phyloP scores from a whole-genome alignment of 2,113 vertebrate genomes.

The Antennarius striatus region DNA sequence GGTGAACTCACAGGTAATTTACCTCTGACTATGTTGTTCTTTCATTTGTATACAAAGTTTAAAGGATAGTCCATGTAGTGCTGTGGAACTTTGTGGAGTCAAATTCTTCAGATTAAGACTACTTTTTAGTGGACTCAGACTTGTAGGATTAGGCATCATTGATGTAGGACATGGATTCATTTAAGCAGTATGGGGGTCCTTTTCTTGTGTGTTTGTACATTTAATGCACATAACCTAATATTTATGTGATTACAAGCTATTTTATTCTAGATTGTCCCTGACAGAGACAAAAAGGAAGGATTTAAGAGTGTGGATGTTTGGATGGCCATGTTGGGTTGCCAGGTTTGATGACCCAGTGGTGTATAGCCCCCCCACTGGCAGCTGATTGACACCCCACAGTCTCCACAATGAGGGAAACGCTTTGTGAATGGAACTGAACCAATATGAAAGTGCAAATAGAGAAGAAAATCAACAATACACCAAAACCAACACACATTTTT shows the following conservation, averaged over 20 bases:
- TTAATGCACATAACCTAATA: slow-evolving; percentile 71
- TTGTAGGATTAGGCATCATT: too few species aligned
- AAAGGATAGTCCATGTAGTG: too few species aligned
- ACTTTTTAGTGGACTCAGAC: too few species aligned
- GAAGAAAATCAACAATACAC: slow-evolving; percentile 22
- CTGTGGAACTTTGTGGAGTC: too few species aligned
- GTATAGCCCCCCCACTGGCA: slow-evolving; percentile 31
- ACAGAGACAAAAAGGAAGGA: slow-evolving; percentile 26
- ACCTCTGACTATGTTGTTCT: too few species aligned
- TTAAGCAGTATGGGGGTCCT: too few species aligned
- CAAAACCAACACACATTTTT: slow-evolving; percentile 2
- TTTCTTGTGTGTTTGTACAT: slow-evolving; percentile 49
- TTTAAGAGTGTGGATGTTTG: slow-evolving; percentile 48
- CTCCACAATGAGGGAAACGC: slow-evolving; percentile 44
- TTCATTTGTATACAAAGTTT: too few species aligned
- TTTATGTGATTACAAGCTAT: slow-evolving; percentile 76
- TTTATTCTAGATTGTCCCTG: slow-evolving; percentile 55
- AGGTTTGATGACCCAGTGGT: slow-evolving; percentile 48
- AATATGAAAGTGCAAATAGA: slow-evolving; percentile 42
- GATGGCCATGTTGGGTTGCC: slow-evolving; percentile 54
- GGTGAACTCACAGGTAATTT: too few species aligned
- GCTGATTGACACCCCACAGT: slow-evolving; percentile 35
- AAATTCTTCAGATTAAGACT: too few species aligned
- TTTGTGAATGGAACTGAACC: slow-evolving; percentile 41
- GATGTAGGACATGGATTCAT: not conserved